Percentiles rank a stretch among this genome's conserved stretches.
phyloP scores from a whole-genome alignment of 2,888 invertebrate species.

The Phalangium opilio region DNA sequence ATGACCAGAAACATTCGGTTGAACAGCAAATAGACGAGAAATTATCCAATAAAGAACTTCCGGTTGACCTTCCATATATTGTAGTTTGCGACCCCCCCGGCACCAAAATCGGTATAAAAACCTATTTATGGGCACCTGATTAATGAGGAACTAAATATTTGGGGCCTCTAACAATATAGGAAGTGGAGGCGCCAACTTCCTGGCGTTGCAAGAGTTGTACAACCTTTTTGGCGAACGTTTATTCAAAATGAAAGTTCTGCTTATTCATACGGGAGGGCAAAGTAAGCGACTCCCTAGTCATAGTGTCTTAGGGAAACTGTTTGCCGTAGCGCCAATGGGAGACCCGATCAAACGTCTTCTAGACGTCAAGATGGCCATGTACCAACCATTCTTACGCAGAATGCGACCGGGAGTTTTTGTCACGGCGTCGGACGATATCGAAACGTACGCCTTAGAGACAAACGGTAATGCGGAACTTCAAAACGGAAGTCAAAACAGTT shows the following conservation, averaged over 20 bases:
- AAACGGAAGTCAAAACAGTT: not conserved
- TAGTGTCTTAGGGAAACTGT: constrained; percentile 34
- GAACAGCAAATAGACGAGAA: constrained; percentile 29
- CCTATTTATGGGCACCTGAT: too few relatives aligned
- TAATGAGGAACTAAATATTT: too few relatives aligned
- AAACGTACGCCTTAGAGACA: constrained; percentile 23
- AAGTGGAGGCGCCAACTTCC: constrained; percentile 34
- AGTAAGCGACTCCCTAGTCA: constrained; percentile 36
- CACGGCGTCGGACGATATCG: constrained; percentile 34
- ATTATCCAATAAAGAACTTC: constrained; percentile 25
- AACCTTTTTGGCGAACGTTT: constrained; percentile 25
- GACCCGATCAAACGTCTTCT: constrained; percentile 26
- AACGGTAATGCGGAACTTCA: constrained; percentile 10
- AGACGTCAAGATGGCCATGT: constrained; percentile 34
- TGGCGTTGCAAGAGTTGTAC: constrained; percentile 26
- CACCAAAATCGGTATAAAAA: constrained; percentile 27
- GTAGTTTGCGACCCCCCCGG: constrained; percentile 34
- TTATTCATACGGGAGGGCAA: constrained; percentile 36
- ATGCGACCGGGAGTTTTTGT: constrained; percentile 33
- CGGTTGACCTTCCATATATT: constrained; percentile 26
- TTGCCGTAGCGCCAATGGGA: constrained; percentile 31
- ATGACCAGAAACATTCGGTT: constrained; percentile 30
- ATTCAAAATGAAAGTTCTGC: constrained; percentile 25
- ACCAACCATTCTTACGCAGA: constrained; percentile 31
- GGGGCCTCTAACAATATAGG: too few relatives aligned